phyloP scores from a whole-genome alignment of 1,140 invertebrate genomes.

The Euura lappo region DNA sequence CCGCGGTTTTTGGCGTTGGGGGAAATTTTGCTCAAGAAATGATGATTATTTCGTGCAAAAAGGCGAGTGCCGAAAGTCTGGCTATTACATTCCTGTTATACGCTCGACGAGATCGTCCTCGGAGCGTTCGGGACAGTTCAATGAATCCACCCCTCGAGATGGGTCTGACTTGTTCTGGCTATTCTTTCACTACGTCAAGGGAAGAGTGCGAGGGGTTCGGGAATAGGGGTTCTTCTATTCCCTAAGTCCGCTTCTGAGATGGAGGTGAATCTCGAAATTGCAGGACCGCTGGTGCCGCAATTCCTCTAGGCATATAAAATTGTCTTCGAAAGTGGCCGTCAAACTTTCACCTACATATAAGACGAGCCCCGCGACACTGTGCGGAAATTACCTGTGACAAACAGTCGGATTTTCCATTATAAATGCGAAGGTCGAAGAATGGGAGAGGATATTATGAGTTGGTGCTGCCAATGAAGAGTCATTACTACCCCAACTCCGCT shows the following conservation, averaged over 20 bases:
- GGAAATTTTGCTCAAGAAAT: background rate
- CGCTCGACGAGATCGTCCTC: background rate
- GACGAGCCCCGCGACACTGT: background rate
- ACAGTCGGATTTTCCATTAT: background rate
- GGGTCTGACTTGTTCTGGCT: background rate
- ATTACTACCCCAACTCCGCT: constrained; percentile 1
- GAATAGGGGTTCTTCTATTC: too few relatives aligned
- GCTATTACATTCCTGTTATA: background rate
- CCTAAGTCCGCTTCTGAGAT: background rate
- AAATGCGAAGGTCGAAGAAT: background rate
- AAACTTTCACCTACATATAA: too few relatives aligned
- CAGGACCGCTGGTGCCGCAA: background rate
- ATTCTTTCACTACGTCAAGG: background rate
- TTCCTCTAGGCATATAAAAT: background rate
- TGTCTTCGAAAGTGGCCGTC: background rate
- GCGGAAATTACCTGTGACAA: background rate
- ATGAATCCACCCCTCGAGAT: background rate
- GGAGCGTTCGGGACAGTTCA: background rate
- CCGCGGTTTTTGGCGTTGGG: background rate
- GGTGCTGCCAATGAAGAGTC: background rate
- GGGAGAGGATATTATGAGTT: background rate
- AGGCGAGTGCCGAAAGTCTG: background rate
- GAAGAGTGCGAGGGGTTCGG: too few relatives aligned
- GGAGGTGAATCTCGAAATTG: background rate
- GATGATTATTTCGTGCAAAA: background rate